Evolutionary conservation across 1,140 invertebrate genomes (phyloP), one percentile per base, ranked within the genome.

Genomic region (Caerostris extrusa): DNA sequence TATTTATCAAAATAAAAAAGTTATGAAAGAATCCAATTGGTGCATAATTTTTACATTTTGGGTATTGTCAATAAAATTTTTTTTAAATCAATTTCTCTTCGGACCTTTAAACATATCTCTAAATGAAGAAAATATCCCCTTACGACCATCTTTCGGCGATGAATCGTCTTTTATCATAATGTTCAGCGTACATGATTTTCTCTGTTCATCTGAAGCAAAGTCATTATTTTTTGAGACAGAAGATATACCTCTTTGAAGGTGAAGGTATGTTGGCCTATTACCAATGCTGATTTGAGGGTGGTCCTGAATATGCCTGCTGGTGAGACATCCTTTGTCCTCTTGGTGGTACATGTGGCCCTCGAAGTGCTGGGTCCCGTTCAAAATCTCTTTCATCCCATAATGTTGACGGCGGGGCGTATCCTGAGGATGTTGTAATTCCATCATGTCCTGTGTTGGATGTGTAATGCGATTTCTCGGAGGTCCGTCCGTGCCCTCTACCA

Each of bases 21-120:
- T 12, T 53, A 77, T 5, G 34, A 50, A 3, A 77, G 12, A 77
- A 14, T 77, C 50, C 71, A 77, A 50, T 77, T 77, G 34, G 8
- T 12, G 50, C 53, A 3, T 77, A 34, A 50, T 12, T 77, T n/a
- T 77, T 34, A 77, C 53, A 77, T 19, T n/a, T 69, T 69, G 53
- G 53, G 34, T 34, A 50, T 34, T 77, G 34, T 71, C 19, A 12
- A 50, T 77, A 34, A 77, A 77, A 12, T 77, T 5, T 77, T 12
- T 50, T 77, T 12, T 50, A 77, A 77, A 55, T 93, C 77, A 94
- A 53, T 83, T 82, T 77, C 64, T 94, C 61, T 71, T 90, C 50
- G 81, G 53, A 91, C 88, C 82, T 86, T 94, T 94, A 56, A 94
- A 94, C n/a, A 94, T 94, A 60, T 94, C 93, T 90, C 91, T 94